phyloP scores from a whole-genome alignment of 2,113 vertebrate genomes.

The Vidua chalybeata region DNA sequence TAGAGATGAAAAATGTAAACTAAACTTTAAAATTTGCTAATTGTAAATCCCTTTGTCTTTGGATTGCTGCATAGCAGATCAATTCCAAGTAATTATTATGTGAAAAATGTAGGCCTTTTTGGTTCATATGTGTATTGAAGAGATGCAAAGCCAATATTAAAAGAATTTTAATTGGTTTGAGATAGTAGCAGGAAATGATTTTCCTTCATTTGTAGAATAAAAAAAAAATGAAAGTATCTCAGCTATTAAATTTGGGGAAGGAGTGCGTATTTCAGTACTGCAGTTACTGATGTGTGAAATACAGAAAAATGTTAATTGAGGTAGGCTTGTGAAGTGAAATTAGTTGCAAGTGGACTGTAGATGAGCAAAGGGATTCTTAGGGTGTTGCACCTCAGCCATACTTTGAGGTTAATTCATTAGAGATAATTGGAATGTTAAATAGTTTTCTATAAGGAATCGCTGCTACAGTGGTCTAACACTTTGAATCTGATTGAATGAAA shows the following conservation, averaged over 20 bases:
- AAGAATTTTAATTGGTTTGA: slow-evolving; percentile 62
- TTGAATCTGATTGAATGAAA: slow-evolving; percentile 32
- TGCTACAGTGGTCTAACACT: background rate
- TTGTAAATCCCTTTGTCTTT: slow-evolving; percentile 46
- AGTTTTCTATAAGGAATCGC: background rate
- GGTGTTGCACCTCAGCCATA: background rate
- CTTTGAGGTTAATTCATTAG: slow-evolving; percentile 41
- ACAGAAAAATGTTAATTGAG: slow-evolving; percentile 59
- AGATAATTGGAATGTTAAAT: slow-evolving; percentile 57
- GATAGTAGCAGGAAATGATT: slow-evolving; percentile 43
- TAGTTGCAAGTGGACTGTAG: slow-evolving; percentile 48
- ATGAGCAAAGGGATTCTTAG: slow-evolving; percentile 54
- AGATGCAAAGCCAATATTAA: slow-evolving; percentile 8
- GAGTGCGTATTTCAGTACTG: slow-evolving; percentile 23
- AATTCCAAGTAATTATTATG: slow-evolving; percentile 57
- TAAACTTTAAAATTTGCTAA: slow-evolving; percentile 35
- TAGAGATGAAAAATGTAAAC: slow-evolving; percentile 41
- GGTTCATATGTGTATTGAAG: slow-evolving; percentile 5
- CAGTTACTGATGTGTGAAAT: slow-evolving; percentile 56
- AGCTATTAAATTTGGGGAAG: slow-evolving; percentile 38
- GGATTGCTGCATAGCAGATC: slow-evolving; percentile 8
- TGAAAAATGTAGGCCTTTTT: background rate
- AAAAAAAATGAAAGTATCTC: slow-evolving; percentile 13
- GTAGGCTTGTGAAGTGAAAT: slow-evolving; percentile 30
- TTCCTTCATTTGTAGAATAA: slow-evolving; percentile 57